Conservation (phyloP, 2,888 invertebrate genomes). For the Cancer borealis region DNA sequence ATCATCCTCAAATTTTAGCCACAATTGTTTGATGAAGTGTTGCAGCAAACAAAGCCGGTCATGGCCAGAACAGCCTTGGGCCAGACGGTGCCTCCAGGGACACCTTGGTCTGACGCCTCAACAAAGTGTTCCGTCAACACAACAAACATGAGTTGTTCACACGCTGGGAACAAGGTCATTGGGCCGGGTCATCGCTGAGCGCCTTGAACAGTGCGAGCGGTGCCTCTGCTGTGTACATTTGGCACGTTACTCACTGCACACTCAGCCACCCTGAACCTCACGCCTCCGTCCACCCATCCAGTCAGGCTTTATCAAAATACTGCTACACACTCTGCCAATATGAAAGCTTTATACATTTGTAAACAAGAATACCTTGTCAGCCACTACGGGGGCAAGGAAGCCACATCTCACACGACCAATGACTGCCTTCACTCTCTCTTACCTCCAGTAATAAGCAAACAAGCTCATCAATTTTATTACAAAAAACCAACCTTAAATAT, state of each 20-base stretch:
- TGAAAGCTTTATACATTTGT: constrained; percentile 74
- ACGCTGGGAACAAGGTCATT: background rate
- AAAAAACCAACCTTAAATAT: background rate
- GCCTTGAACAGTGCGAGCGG: background rate
- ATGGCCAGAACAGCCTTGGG: background rate
- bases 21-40: background rate
- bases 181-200: background rate
- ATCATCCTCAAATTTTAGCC: background rate
- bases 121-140: background rate
- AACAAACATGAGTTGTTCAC: background rate
- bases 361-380: constrained; percentile 67
- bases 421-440: background rate
- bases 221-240: constrained; percentile 62
- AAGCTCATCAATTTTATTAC: background rate
- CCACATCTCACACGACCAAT: constrained; percentile 52
- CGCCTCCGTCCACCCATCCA: constrained; percentile 50
- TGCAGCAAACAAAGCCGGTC: background rate
- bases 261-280: constrained; percentile 44
- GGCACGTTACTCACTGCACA: constrained; percentile 49
- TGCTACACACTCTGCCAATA: constrained; percentile 69
- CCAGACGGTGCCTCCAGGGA: background rate
- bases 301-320: constrained; percentile 71
- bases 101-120: background rate
- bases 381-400: constrained; percentile 63
- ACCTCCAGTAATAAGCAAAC: background rate